Percentiles rank a stretch among this genome's conserved stretches.
phyloP scores from a whole-genome alignment of 2,113 vertebrate genomes.

The Etheostoma cragini region DNA sequence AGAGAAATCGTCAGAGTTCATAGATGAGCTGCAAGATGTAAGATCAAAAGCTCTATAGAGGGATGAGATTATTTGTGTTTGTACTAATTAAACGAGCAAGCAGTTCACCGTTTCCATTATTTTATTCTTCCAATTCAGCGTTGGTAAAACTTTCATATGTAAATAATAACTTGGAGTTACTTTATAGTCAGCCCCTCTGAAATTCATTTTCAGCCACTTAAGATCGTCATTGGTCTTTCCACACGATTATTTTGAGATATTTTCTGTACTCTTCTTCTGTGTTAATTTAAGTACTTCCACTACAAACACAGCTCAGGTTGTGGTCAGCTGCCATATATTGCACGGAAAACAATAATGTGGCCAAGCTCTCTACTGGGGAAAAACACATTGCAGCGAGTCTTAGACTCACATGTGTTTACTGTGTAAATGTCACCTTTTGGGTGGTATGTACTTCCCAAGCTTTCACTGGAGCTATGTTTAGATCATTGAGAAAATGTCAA shows the following conservation, averaged over 20 bases:
- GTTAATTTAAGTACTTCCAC: not conserved
- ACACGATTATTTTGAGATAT: not conserved
- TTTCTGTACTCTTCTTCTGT: not conserved
- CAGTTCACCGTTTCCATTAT: not conserved
- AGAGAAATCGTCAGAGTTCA: not conserved
- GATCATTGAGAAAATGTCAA: constrained; percentile 45
- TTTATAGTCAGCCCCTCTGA: not conserved
- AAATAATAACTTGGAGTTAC: not conserved
- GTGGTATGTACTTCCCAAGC: not conserved
- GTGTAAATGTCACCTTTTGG: constrained; percentile 37
- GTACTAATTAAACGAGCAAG: not conserved
- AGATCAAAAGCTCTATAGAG: not conserved
- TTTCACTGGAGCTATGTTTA: constrained; percentile 8
- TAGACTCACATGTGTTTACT: not conserved
- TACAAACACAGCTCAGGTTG: not conserved
- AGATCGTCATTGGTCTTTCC: not conserved
- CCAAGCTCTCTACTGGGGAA: not conserved
- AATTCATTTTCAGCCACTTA: too few species aligned
- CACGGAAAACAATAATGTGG: constrained; percentile 11
- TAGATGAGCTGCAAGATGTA: not conserved
- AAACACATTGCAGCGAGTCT: not conserved
- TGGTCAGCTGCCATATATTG: not conserved
- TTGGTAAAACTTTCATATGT: not conserved
- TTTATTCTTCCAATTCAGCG: not conserved
- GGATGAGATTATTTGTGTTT: not conserved